A percentile compares a stretch with the other conserved stretches of the same genome.
Evolutionary conservation across 2,797 vertebrate species (phyloP).

Genomic region (Anabas testudineus): DNA sequence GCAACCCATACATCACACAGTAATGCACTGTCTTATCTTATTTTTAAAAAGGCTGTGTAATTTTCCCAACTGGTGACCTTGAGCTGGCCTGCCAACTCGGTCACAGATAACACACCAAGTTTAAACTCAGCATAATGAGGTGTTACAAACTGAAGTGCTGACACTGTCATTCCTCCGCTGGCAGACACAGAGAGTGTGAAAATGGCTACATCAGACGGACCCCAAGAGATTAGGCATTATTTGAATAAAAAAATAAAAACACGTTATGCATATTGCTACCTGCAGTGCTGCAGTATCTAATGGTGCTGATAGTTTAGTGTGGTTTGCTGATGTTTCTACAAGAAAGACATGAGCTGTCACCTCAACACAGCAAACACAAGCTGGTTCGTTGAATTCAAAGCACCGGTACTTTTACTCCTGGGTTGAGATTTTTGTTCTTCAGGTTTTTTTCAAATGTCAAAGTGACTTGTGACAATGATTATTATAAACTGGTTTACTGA

Average conservation of each 20-base stretch:
- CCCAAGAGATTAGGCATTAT: conserved; percentile 32
- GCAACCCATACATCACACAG: conserved; percentile 18
- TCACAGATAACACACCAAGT: conserved; percentile 52
- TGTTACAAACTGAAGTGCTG: conserved; percentile 57
- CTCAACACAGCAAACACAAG: conserved; percentile 5
- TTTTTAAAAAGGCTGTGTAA: conserved; percentile 29
- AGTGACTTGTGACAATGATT: background rate
- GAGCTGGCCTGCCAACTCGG: conserved; percentile 50
- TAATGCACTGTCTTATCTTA: conserved; percentile 8
- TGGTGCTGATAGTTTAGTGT: background rate
- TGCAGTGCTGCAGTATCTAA: background rate
- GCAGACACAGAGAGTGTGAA: conserved; percentile 56
- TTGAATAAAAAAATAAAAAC: conserved; percentile 30
- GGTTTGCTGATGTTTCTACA: background rate
- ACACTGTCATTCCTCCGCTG: conserved; percentile 55
- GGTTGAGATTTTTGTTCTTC: background rate
- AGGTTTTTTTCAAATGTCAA: background rate
- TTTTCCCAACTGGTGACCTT: conserved; percentile 54
- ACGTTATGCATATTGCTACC: background rate
- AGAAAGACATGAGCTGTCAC: background rate
- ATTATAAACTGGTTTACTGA: background rate
- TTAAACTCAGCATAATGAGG: conserved; percentile 58
- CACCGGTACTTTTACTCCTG: background rate
- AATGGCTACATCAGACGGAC: conserved; percentile 49
- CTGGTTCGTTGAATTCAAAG: conserved; percentile 3